Evolutionary conservation across 2,888 invertebrate species (phyloP), one percentile per base, ranked within the genome.

Genomic region (Phortica magna): DNA sequence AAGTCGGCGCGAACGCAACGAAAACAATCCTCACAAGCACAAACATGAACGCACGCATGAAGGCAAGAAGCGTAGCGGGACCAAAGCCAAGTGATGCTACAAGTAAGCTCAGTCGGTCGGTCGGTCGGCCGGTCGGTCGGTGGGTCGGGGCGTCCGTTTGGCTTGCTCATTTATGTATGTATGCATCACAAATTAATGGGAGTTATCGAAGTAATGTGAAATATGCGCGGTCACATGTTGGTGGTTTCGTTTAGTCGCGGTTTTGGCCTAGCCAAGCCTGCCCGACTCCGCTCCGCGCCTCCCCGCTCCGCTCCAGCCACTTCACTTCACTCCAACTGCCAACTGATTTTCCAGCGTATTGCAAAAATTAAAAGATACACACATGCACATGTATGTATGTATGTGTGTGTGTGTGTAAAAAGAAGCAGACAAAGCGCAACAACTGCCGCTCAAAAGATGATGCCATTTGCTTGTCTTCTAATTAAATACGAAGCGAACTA

Each of bases 401-500:
- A n/a, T n/a, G 31, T 31, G 31, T 31, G 31, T 31, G 31, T 31
- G 31, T 31, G 31, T 31, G 31, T 31, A 31, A 31, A 31, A 31
- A 31, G 31, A 1, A 31, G 31, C 1, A 31, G 31, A 31, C 31
- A 31, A 31, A 31, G 31, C 2, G 5, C 2, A 31, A 4, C 5
- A 31, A 31, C 31, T 31, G 31, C 31, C 31, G 31, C 7, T 48
- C 48, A 48, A 48, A 6, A 7, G 48, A 48, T 48, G 48, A 48
- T 48, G 3, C 14, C 48, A 48, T 61, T 61, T 22, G 7, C 39
- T 48, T 7, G 17, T 68, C 19, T 68, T 87, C 86, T 87, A 85
- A 85, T 85, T 85, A 85, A 85, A 85, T 85, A 83, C 85, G 83
- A 84, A 85, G 85, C 87, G 85, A 85, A 87, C 85, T 85, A 83